A percentile compares a stretch with the other conserved stretches of the same genome.
phyloP scores from a whole-genome alignment of 2,113 vertebrate genomes.

The Gobius niger region DNA sequence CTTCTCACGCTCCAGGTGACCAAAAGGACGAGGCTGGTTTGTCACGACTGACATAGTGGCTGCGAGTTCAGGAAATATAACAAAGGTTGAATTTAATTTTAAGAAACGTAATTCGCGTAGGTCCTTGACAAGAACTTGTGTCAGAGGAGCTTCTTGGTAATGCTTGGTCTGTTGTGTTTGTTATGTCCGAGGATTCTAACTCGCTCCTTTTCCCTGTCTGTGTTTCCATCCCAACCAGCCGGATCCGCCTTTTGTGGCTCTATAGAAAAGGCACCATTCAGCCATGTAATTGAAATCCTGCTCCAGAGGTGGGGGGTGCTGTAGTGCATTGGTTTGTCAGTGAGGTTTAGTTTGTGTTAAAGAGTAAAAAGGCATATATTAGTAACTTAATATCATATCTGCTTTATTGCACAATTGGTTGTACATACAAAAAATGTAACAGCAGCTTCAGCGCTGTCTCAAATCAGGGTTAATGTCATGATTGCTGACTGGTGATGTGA shows the following conservation, averaged over 20 bases:
- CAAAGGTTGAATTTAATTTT: background rate
- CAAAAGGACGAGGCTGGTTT: conserved; percentile 74
- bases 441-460: no score
- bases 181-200: conserved; percentile 25
- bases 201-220: conserved; percentile 20
- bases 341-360: background rate
- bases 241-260: conserved; percentile 76
- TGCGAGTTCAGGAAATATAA: conserved; percentile 15
- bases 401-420: background rate
- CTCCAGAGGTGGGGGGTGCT: conserved; percentile 48
- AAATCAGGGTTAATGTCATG: no score
- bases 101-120: conserved; percentile 9
- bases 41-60: conserved; percentile 71
- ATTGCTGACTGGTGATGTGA: no score
- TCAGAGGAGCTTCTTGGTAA: conserved; percentile 36
- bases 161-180: conserved; percentile 49
- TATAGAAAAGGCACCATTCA: conserved; percentile 72
- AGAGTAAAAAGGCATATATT: background rate
- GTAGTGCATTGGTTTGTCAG: conserved; percentile 19
- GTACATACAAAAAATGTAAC: conserved; percentile 1
- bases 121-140: conserved; percentile 11
- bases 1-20: conserved; percentile 74
- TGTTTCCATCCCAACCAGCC: conserved; percentile 77
- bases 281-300: conserved; percentile 77
- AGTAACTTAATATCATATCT: background rate